Evolutionary conservation across 2,113 vertebrate species (phyloP).

Genomic region (Datnioides undecimradiatus): DNA sequence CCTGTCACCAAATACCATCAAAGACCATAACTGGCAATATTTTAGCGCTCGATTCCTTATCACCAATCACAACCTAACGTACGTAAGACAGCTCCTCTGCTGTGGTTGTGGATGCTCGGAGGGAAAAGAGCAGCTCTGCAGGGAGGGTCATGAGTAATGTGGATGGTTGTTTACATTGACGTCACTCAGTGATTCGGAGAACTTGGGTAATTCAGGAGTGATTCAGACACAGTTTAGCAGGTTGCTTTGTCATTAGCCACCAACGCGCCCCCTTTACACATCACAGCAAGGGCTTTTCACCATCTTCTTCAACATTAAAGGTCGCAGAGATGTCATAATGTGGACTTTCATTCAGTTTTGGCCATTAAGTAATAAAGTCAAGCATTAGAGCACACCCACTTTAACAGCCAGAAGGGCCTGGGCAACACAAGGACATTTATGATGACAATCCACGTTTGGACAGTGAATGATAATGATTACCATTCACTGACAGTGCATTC

Average conservation of each 20-base stretch:
- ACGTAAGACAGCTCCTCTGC: background rate
- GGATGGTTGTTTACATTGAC: constrained; percentile 3
- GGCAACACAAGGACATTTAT: background rate
- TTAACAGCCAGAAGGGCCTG: too few species aligned
- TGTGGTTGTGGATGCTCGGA: background rate
- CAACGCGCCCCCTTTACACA: background rate
- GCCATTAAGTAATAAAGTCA: constrained; percentile 7
- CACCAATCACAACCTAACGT: background rate
- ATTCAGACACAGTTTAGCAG: background rate
- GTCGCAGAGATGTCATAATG: background rate
- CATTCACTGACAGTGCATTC: constrained; percentile 5
- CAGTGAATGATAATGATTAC: background rate
- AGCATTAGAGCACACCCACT: too few species aligned
- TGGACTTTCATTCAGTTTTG: background rate
- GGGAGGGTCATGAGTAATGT: constrained; percentile 23
- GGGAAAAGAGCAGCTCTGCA: constrained; percentile 30
- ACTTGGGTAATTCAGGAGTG: background rate
- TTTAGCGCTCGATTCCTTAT: too few species aligned
- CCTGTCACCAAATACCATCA: too few species aligned
- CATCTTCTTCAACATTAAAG: background rate
- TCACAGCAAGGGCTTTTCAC: background rate
- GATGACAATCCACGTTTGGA: background rate
- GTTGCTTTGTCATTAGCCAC: background rate
- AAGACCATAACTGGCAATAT: too few species aligned
- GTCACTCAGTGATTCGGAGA: background rate